Conservation (phyloP, 2,888 invertebrate genomes). For the Druceiella hillmani region DNA sequence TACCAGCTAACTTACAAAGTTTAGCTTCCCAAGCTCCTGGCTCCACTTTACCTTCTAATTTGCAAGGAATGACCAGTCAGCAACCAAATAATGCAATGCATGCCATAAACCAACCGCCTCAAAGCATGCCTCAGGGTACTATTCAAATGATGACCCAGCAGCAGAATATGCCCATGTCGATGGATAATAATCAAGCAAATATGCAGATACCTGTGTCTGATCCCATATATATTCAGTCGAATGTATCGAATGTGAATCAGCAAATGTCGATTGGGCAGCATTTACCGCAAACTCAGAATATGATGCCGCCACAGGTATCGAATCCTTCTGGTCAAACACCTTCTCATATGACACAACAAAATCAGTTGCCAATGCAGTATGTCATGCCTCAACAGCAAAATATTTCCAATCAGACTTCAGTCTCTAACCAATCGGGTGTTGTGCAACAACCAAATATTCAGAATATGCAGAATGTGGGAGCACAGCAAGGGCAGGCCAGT, state of each 20-base stretch:
- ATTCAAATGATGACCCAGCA: conserved; percentile 54
- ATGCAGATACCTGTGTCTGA: conserved; percentile 53
- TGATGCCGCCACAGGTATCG: conserved; percentile 35
- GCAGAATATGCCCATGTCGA: conserved; percentile 51
- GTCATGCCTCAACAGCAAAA: conserved; percentile 27
- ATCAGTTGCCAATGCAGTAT: conserved; percentile 44
- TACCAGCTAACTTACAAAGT: conserved; percentile 42
- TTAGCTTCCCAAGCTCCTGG: conserved; percentile 51
- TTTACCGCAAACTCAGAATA: conserved; percentile 42
- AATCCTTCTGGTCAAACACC: conserved; percentile 15
- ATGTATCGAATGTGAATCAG: conserved; percentile 41
- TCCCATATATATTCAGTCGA: conserved; percentile 47
- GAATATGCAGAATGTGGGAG: conserved; percentile 17
- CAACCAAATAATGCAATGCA: conserved; percentile 45
- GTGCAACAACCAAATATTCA: conserved; percentile 15
- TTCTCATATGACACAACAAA: conserved; percentile 39
- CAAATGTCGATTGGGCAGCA: conserved; percentile 43
- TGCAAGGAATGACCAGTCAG: conserved; percentile 47
- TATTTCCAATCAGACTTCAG: conserved; percentile 12
- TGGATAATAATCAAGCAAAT: conserved; percentile 50
- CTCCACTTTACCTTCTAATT: conserved; percentile 56
- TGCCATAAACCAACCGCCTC: conserved; percentile 46
- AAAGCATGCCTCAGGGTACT: conserved; percentile 53
- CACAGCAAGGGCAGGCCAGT: conserved; percentile 16
- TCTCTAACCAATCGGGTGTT: conserved; percentile 14